A percentile compares a stretch with the other conserved stretches of the same genome.
phyloP scores from a whole-genome alignment of 2,888 invertebrate genomes.

The Charanyca ferruginea region DNA sequence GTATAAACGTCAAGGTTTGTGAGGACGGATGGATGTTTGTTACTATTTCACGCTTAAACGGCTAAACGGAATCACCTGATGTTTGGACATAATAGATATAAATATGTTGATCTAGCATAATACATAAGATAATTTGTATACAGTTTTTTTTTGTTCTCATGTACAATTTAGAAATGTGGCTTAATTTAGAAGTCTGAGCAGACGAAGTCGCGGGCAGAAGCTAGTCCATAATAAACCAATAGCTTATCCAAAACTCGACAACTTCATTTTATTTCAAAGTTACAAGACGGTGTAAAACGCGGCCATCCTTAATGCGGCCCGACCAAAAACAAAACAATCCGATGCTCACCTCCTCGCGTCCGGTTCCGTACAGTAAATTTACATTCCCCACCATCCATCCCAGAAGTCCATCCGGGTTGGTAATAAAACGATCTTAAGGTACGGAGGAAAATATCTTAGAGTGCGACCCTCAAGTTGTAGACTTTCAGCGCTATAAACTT shows the following conservation, averaged over 20 bases:
- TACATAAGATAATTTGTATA: too few species aligned
- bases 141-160: too few species aligned
- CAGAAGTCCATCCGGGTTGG: conserved; percentile 89
- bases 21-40: too few species aligned
- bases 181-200: too few species aligned
- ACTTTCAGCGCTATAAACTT: conserved; percentile 57
- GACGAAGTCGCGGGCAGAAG: too few species aligned
- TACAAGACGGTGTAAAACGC: conserved; percentile 72
- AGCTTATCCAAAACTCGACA: neutral
- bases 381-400: conserved; percentile 90
- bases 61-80: too few species aligned
- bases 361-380: conserved; percentile 90
- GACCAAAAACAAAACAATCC: conserved; percentile 90
- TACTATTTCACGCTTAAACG: too few species aligned
- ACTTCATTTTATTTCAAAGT: conserved; percentile 12
- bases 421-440: conserved; percentile 90
- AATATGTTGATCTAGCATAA: too few species aligned
- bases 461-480: conserved; percentile 60
- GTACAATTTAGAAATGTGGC: too few species aligned
- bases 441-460: conserved; percentile 87
- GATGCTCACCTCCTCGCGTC: conserved; percentile 89
- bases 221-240: neutral
- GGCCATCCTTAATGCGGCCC: conserved; percentile 81
- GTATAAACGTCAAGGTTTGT: too few species aligned
- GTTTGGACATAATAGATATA: too few species aligned